Percentiles rank a stretch among this genome's conserved stretches.
Conservation (phyloP, 1,140 invertebrate genomes). For the Psix sp. region DNA sequence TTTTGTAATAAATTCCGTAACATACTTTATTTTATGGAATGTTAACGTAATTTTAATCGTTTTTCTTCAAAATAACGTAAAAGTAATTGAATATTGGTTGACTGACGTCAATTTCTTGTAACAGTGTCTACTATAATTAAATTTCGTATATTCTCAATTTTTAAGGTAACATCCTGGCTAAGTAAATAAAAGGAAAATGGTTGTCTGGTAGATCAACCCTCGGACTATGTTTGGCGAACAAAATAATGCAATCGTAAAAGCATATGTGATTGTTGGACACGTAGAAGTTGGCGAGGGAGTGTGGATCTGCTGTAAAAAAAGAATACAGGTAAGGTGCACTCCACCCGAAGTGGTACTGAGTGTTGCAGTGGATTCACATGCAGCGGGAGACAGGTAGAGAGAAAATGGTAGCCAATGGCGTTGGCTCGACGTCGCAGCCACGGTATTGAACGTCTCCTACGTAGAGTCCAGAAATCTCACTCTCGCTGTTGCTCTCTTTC, state of each 20-base stretch:
- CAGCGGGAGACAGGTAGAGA: constrained; percentile 55
- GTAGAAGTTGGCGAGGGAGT: constrained; percentile 28
- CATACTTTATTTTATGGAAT: no score
- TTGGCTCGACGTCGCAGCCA: constrained; percentile 64
- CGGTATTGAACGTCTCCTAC: constrained; percentile 72
- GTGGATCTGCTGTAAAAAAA: constrained; percentile 36
- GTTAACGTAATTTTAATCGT: no score
- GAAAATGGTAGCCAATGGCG: constrained; percentile 72
- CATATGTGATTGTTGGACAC: constrained; percentile 47
- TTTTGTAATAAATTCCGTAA: no score
- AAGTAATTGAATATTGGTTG: no score
- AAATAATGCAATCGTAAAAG: constrained; percentile 40
- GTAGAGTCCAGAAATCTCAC: constrained; percentile 64
- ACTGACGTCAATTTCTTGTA: no score
- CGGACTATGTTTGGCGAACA: constrained; percentile 9
- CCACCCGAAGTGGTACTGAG: constrained; percentile 39
- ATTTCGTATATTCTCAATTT: no score
- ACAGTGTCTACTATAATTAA: no score
- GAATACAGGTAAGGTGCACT: constrained; percentile 56
- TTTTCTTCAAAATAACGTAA: no score
- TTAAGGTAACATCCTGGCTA: constrained; percentile 1
- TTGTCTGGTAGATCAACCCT: constrained; percentile 11
- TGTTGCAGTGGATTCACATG: constrained; percentile 49
- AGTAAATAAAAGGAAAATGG: constrained; percentile 20
- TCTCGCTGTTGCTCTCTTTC: constrained; percentile 58